These are phyloP conservation scores for Vireo altiloquus DNA, from an alignment of 2,113 vertebrate species.

Conservation along the genomic window DNA sequence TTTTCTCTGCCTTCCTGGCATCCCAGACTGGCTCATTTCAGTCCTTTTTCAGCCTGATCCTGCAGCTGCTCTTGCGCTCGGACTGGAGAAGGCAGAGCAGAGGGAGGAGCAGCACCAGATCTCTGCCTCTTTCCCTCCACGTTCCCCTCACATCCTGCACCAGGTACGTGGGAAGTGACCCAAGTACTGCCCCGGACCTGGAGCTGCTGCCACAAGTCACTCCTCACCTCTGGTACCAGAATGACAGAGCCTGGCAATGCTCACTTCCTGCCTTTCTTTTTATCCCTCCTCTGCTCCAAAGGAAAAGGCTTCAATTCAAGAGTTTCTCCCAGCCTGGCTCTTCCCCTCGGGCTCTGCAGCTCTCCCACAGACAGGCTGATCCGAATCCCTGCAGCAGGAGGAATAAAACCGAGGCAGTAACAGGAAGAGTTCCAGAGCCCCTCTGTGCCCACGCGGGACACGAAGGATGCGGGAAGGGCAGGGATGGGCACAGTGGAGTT, in stretches of 20 bases:
- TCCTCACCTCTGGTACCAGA: not conserved
- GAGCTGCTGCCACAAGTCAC: rapidly evolving
- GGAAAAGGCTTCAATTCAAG: not conserved
- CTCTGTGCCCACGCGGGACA: not conserved
- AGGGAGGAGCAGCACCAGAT: not conserved
- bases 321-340: not conserved
- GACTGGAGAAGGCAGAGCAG: not conserved
- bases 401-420: rapidly evolving
- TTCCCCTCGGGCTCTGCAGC: not conserved
- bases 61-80: not conserved
- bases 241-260: not conserved
- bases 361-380: not conserved
- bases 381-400: not conserved
- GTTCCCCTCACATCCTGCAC: not conserved
- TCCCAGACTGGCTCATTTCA: not conserved
- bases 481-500: not conserved
- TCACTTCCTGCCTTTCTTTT: not conserved
- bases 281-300: not conserved
- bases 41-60: rapidly evolving
- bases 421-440: not conserved
- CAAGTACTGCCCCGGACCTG: not conserved
- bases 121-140: not conserved
- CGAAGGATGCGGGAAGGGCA: rapidly evolving
- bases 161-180: rapidly evolving
- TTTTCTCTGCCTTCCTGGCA: not conserved